Evolutionary conservation across 2,113 vertebrate species (phyloP), one percentile per base, ranked within the genome.

Genomic region (Chionomys nivalis): DNA sequence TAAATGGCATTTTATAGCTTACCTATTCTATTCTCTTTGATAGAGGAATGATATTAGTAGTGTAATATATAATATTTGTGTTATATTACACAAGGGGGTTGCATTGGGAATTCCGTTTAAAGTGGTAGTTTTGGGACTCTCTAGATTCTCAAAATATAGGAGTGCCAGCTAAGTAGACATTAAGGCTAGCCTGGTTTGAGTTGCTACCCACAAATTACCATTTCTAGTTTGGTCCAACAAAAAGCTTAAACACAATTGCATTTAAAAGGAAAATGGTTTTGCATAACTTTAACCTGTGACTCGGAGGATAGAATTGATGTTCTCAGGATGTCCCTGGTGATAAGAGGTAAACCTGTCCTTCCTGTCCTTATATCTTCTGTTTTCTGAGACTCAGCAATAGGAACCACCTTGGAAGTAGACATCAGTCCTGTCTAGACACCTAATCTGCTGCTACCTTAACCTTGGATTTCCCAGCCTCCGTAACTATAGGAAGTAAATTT

Each of bases 141-240:
- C 44, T 44, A 66, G 82, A 87, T 31, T 88, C 75, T 94, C 49
- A 96, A 63, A 94, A 83, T 7, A 75, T 10, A 75, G 24, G 42
- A 63, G 28, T 2, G 5, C 49, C 65, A 44, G 11, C 52, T 63
- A 33, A 3, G 10, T n/a, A 55, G 49, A 76, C 7, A 7, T 26
- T n/a, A 23, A 39, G 78, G 24, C 23, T 21, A 10, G 61, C 33
- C 44, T 78, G 70, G 65, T 68, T 24, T 39, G 33, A 77, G 26
- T 63, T 76, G 14, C 4, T 76, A 58, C 28, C 19, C 79, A 47
- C 85, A 93, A 73, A 39, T 33, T 19, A 44, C 65, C 23, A 68
- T 72, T 95, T 96, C 85, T 83, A n/a, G 68, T 91, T 42, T 91
- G 88, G 44, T 39, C 26, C 76, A 93, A 72, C 14, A n/a, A 61